These are phyloP conservation scores for Triplophysa tibetana DNA, from an alignment of 2,113 vertebrate species.

Conservation along the genomic window DNA sequence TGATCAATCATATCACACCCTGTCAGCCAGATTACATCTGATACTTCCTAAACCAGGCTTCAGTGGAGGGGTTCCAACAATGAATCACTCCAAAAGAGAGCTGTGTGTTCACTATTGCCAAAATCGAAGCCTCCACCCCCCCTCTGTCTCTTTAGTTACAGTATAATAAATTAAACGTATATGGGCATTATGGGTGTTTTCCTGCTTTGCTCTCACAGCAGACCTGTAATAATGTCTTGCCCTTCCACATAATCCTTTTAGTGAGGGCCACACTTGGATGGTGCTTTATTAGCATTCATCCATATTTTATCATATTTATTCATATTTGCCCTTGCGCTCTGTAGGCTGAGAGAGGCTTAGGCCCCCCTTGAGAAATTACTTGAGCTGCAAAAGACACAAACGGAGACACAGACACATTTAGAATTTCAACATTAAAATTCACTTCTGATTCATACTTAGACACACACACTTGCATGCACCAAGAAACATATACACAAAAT, in stretches of 20 bases:
- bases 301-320: slow-evolving; percentile 49
- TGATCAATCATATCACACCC: neutral
- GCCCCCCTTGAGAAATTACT: slow-evolving; percentile 28
- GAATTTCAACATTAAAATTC: slow-evolving; percentile 28
- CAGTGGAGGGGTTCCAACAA: neutral
- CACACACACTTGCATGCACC: slow-evolving; percentile 2
- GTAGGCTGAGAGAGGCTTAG: slow-evolving; percentile 11
- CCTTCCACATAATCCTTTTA: slow-evolving; percentile 32
- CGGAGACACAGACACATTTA: slow-evolving; percentile 25
- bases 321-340: slow-evolving; percentile 24
- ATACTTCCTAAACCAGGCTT: neutral
- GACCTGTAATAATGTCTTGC: slow-evolving; percentile 20
- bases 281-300: slow-evolving; percentile 43
- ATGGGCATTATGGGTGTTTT: neutral
- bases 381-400: slow-evolving; percentile 7
- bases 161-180: neutral
- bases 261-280: slow-evolving; percentile 22
- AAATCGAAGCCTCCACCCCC: neutral
- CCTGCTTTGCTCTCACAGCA: neutral
- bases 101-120: neutral
- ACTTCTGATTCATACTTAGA: slow-evolving; percentile 11
- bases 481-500: neutral
- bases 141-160: neutral
- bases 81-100: neutral
- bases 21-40: neutral